Conservation (phyloP, 1,140 invertebrate species). For the Heterodera schachtii region DNA sequence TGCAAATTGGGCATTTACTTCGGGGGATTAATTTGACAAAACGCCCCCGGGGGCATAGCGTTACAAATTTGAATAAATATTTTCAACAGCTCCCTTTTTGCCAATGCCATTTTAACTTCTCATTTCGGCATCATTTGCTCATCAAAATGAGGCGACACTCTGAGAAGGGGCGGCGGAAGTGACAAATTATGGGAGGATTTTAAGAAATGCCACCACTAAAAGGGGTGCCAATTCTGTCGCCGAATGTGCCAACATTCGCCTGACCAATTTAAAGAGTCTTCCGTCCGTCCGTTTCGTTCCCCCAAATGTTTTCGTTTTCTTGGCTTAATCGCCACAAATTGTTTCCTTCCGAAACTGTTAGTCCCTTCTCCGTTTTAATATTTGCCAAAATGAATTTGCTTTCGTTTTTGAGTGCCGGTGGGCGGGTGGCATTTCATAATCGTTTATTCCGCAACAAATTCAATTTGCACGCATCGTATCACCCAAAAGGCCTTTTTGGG, state of each 20-base stretch:
- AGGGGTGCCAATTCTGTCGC: background rate
- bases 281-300: too few relatives aligned
- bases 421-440: too few relatives aligned
- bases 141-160: background rate
- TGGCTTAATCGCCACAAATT: background rate
- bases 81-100: too few relatives aligned
- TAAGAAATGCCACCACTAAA: background rate
- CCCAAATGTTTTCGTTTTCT: background rate
- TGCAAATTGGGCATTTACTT: background rate
- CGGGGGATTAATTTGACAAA: background rate
- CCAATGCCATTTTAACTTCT: too few relatives aligned
- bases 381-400: background rate
- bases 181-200: background rate
- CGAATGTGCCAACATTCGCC: background rate
- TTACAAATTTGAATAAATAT: too few relatives aligned
- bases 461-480: conserved; percentile 7
- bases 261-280: too few relatives aligned
- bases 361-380: background rate
- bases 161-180: background rate
- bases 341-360: background rate
- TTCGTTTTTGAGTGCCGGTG: background rate
- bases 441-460: background rate
- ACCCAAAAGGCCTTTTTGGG: background rate
- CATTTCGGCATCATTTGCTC: too few relatives aligned
- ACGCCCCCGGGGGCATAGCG: too few relatives aligned